phyloP scores from a whole-genome alignment of 2,113 vertebrate species.

The Microcebus ravelobensis region DNA sequence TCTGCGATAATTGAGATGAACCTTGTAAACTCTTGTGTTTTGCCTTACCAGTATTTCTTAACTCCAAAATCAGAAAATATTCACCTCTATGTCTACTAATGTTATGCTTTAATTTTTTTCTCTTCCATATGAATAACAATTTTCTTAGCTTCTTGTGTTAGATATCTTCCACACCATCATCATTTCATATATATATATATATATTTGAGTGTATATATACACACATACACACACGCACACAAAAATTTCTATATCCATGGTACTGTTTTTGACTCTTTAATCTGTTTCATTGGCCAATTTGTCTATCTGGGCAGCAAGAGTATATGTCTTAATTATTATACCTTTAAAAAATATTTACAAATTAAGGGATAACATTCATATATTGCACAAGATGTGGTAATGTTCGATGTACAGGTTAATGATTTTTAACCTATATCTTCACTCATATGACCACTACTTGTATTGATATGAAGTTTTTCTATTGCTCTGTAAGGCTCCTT shows the following conservation, averaged over 20 bases:
- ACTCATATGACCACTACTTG: not conserved
- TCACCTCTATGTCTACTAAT: not conserved
- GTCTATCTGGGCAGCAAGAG: not conserved
- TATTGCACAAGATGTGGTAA: not conserved
- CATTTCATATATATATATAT: not conserved
- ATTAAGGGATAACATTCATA: not conserved
- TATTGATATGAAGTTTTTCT: not conserved
- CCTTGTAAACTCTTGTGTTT: not conserved
- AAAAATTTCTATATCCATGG: not conserved
- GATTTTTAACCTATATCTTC: not conserved
- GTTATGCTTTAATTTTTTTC: not conserved
- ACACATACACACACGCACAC: not conserved
- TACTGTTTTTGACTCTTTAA: not conserved
- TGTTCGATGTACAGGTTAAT: not conserved
- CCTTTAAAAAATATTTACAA: not conserved
- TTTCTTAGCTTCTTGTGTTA: not conserved
- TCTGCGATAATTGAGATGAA: not conserved
- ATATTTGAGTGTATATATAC: no score
- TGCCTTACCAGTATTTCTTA: not conserved
- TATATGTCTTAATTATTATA: not conserved
- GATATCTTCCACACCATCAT: not conserved
- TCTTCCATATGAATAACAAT: not conserved
- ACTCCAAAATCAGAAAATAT: not conserved
- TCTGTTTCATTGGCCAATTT: not conserved
- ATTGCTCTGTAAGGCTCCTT: not conserved